Percentiles rank a stretch among this genome's conserved stretches.
phyloP scores from a whole-genome alignment of 92 coral and sea anemone species.

The Scolanthus callimorphus region DNA sequence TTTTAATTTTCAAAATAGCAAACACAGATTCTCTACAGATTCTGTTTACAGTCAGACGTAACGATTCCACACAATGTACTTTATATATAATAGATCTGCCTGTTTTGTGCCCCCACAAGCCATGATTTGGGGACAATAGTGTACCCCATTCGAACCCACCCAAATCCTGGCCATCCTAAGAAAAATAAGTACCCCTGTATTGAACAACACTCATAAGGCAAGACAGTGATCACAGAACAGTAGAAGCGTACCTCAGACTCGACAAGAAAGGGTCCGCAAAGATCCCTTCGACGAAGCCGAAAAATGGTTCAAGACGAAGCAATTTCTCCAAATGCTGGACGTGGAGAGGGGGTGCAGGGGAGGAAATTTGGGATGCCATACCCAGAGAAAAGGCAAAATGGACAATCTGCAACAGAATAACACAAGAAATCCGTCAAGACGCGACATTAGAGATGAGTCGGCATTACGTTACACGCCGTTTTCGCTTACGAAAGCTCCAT shows the following conservation, averaged over 20 bases:
- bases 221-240: background rate
- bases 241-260: conserved; percentile 57
- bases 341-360: conserved; percentile 93
- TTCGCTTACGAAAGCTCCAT: conserved; percentile 25
- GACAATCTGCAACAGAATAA: conserved; percentile 6
- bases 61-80: too few species aligned
- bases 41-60: too few species aligned
- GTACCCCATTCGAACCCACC: background rate
- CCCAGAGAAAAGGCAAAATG: conserved; percentile 25
- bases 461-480: conserved; percentile 17
- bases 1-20: too few species aligned
- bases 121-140: too few species aligned
- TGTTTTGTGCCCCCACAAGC: too few species aligned
- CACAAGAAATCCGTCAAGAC: background rate
- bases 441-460: background rate
- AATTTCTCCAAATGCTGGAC: conserved; percentile 97
- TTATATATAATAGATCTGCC: too few species aligned
- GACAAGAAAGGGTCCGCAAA: conserved; percentile 70
- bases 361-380: conserved; percentile 78
- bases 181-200: too few species aligned
- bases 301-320: conserved; percentile 84
- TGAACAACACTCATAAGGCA: too few species aligned
- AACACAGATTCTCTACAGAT: too few species aligned
- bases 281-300: conserved; percentile 81
- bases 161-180: too few species aligned